Evolutionary conservation across 2,797 vertebrate species (phyloP), one percentile per base, ranked within the genome.

Genomic region (Sphenopsis melanotis): DNA sequence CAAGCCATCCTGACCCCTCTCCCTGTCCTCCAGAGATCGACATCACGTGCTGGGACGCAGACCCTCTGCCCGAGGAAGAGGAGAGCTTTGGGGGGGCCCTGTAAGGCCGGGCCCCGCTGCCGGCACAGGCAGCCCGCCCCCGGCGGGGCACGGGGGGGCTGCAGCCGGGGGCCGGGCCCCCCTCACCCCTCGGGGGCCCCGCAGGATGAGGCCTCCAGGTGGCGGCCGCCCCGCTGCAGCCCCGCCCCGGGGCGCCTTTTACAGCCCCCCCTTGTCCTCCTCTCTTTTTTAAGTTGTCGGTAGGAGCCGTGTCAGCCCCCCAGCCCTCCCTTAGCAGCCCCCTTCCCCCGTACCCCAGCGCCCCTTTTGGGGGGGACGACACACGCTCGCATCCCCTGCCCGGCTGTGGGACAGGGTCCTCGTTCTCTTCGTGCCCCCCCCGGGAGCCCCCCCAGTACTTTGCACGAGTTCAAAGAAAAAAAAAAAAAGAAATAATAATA

Each of bases 31-130:
- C 96, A 99, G 99, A 99, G 98, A 99, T 99, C 74, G 99, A 99
- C 98, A 99, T 99, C 90, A 99, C 99, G 7, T 99, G 99, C 98
- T 99, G 99, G 99, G 99, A 99, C 68, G 97, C 99, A 30, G 99
- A 99, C 94, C 99, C 99, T 9, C 98, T 99, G 96, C 98, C 98
- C 4, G 99, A 99, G 63, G 99, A 99, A 1, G 99, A 99, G 39
- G 99, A 99, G 97, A 99, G 92, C 95, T 98, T 98, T 18, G 97
- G 97, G 90, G 97, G 98, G 82, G 97, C 83, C 19, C 95, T 98
- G 94, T 98, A 91, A 96, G 83, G 23, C 53, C 12, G 0, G 36
- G 94, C 76, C 92, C 87, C 8, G 3, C 55, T 86, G 83, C 93
- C 53, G 49, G 80, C 34, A 42, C 92, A 74, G 80, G 61, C 91